phyloP scores from a whole-genome alignment of 2,113 vertebrate species.

The Dicrurus megarhynchus region DNA sequence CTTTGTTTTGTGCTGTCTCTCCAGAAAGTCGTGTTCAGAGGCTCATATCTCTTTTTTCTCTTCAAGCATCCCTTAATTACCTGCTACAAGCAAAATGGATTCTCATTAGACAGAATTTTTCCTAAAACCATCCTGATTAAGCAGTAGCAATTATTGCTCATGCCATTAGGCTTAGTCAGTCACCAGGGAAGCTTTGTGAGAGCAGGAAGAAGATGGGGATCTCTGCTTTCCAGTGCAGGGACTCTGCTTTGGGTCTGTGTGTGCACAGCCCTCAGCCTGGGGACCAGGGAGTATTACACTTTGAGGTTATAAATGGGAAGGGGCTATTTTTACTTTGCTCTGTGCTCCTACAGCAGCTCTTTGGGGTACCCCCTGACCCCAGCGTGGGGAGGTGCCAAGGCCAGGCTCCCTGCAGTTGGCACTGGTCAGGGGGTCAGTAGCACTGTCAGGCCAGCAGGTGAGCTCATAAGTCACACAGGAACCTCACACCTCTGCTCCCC shows the following conservation, averaged over 20 bases:
- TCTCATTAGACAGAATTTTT: slow-evolving; percentile 50
- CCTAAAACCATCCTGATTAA: slow-evolving; percentile 43
- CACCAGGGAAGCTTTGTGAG: not conserved
- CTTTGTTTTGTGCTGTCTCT: not conserved
- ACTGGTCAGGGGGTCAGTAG: not conserved
- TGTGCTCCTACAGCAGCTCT: not conserved
- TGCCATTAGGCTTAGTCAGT: slow-evolving; percentile 38
- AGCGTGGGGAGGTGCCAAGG: not conserved
- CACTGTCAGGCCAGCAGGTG: not conserved
- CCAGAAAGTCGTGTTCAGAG: not conserved
- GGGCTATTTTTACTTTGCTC: not conserved
- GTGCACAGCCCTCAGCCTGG: not conserved
- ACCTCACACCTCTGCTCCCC: not conserved
- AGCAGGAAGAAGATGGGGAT: not conserved
- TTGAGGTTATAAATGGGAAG: not conserved
- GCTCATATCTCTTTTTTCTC: not conserved
- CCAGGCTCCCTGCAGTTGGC: not conserved
- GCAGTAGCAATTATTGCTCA: slow-evolving; percentile 45
- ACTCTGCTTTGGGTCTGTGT: not conserved
- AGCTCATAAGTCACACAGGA: accelerated
- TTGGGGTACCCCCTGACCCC: not conserved
- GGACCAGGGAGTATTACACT: not conserved
- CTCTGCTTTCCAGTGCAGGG: accelerated
- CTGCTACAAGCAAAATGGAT: slow-evolving; percentile 25
- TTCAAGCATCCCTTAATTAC: slow-evolving; percentile 37